Base-by-base conservation (phyloP, 2,797 vertebrate genomes). In the Loris lydekkerianus region DNA sequence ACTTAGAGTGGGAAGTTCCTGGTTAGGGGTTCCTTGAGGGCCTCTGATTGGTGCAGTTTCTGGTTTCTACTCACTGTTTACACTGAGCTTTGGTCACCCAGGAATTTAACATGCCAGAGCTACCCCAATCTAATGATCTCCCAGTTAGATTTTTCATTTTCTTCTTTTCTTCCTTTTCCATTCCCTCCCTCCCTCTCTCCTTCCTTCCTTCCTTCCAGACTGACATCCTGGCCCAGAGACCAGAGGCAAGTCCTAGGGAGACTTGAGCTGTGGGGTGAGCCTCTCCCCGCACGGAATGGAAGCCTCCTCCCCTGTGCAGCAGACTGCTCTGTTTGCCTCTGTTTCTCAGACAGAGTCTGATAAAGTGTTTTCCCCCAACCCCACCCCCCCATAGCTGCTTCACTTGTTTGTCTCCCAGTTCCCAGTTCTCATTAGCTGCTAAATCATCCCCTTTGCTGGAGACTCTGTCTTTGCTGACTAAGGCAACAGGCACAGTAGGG, bases 351-450 rank as follows among this genome's bases (percentile, higher is more conserved):
- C 23, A 0, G 40, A 10, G 67, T 70, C 65, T 94, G 63, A 90
- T 46, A 75, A 37, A 58, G 0, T 18, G 31, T 86, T 80, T 83
- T 10, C 69, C n/a, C 65, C 81, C 6, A 49, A 27, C 5, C 25
- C 63, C 40, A 40, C 56, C 81, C 10, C 56, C 18, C 70, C 37
- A 67, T 37, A 40, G n/a, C 73, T 34, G 67, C 91, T 80, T 77
- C 94, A 61, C 96, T 78, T 93, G 80, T 95, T 94, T 83, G 91
- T 87, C 89, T 84, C 37, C 11, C 43, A 23, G 67, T 86, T 95
- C 65, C 75, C 70, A 13, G 92, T 93, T 92, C 83, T 97, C 96
- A 73, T 96, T 96, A 95, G 89, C 84, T 93, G 95, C 96, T 96
- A 87, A 94, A 96, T 97, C 2, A 1, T 90, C 86, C 92, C 63